Base-by-base conservation (phyloP, 1,140 invertebrate species). In the Hestina assimilis region DNA sequence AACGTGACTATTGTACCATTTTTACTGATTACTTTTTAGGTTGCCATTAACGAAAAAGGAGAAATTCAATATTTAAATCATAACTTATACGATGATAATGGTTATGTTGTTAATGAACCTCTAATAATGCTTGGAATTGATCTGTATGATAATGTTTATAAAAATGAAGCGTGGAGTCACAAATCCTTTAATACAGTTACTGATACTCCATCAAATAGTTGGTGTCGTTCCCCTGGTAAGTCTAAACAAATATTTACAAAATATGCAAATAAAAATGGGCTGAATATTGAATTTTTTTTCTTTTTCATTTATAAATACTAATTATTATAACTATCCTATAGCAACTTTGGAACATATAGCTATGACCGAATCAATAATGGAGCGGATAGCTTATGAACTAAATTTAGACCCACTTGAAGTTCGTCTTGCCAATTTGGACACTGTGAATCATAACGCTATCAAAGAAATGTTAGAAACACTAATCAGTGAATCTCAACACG, bases 361-460 rank as follows among this genome's bases (percentile, higher is more conserved):
- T 14, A 89, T 93, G 64, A 91, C 92, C 12, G 96, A 97, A 79
- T 91, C 90, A 21, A 92, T 97, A 12, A 95, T 97, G 91, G 95
- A 97, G 67, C 94, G 95, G 72, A 93, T 96, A 58, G 92, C 94
- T 0, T 91, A 90, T 47, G 88, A 81, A 41, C 69, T 94, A 8
- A 89, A 90, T 0, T 88, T 92, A 59, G 95, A 96, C 87, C 92
- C 95, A 0, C 47, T 92, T 1, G 90, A 93, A 54, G 91, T 95
- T 0, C 89, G 92, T 45, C 66, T 92, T 31, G 78, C 80, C 4
- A 96, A 96, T 69, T 81, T 95, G 61, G 79, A 79, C 19, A 20
- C 23, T 8, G 35, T 6, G 14, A 41, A 59, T 12, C 28, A 21
- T 45, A 40, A 15, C 8, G 46, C 38, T n/a, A 33, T 73, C 21